phyloP scores from a whole-genome alignment of 2,797 vertebrate genomes.

The Poecile montanus region DNA sequence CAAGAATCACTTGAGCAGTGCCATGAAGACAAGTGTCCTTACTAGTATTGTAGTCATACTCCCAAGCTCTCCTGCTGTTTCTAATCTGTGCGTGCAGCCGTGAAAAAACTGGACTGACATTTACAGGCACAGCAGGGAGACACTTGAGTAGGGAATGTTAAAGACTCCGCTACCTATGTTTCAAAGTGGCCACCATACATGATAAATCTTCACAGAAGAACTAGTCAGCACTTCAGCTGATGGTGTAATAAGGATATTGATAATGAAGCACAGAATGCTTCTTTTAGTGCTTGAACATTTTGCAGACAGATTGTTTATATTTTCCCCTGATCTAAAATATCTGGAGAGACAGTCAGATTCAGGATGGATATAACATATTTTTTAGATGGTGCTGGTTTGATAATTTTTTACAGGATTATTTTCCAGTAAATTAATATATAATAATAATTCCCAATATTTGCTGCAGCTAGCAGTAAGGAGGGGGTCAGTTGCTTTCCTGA shows the following conservation, averaged over 20 bases:
- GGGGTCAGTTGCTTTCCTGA: slow-evolving; percentile 45
- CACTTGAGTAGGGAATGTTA: slow-evolving; percentile 94
- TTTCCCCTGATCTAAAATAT: slow-evolving; percentile 39
- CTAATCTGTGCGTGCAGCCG: slow-evolving; percentile 97
- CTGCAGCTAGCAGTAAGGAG: neutral
- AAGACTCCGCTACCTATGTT: slow-evolving; percentile 91
- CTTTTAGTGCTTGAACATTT: slow-evolving; percentile 23
- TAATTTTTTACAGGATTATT: neutral
- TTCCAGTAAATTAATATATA: neutral
- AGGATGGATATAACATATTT: neutral
- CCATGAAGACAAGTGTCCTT: slow-evolving; percentile 92
- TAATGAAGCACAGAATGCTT: slow-evolving; percentile 68
- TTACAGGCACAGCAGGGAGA: slow-evolving; percentile 96
- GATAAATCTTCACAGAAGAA: slow-evolving; percentile 82
- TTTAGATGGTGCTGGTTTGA: neutral
- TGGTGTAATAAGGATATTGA: slow-evolving; percentile 73
- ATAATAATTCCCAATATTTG: neutral
- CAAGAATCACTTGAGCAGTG: slow-evolving; percentile 90
- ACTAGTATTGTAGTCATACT: slow-evolving; percentile 93
- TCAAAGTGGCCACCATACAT: slow-evolving; percentile 89
- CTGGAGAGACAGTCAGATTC: slow-evolving; percentile 2
- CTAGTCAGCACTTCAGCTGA: slow-evolving; percentile 68
- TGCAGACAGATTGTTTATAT: slow-evolving; percentile 40
- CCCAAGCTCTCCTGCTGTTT: slow-evolving; percentile 92
- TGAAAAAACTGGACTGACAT: slow-evolving; percentile 99